These are phyloP conservation scores for Sinopyrophorus schimmeli DNA, from an alignment of 2,888 invertebrate species.

Conservation along the genomic window DNA sequence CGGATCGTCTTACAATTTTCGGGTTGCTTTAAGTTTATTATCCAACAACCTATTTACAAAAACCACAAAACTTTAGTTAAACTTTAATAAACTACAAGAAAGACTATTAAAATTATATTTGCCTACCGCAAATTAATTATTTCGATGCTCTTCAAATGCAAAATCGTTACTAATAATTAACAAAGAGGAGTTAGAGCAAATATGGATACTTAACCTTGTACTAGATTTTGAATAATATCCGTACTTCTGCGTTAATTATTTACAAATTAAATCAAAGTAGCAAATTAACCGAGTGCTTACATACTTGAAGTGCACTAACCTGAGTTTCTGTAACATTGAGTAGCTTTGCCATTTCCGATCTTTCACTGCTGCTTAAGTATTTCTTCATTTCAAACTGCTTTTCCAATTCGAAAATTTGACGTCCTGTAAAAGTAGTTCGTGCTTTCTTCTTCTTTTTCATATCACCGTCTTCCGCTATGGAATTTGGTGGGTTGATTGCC, in stretches of 20 bases:
- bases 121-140: too few species aligned
- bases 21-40: too few species aligned
- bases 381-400: slow-evolving; percentile 96
- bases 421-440: slow-evolving; percentile 90
- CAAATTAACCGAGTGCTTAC: slow-evolving; percentile 14
- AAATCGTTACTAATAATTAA: too few species aligned
- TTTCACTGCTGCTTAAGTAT: slow-evolving; percentile 91
- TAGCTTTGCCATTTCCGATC: slow-evolving; percentile 92
- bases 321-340: slow-evolving; percentile 96
- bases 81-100: too few species aligned
- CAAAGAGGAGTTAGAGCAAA: too few species aligned
- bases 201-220: slow-evolving; percentile 3
- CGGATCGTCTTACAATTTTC: too few species aligned
- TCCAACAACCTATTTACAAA: too few species aligned
- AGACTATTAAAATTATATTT: too few species aligned
- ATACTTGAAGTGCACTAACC: slow-evolving; percentile 66
- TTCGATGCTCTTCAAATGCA: too few species aligned
- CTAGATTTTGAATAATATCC: slow-evolving; percentile 9
- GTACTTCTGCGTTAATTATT: slow-evolving; percentile 16
- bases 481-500: slow-evolving; percentile 54
- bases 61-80: too few species aligned
- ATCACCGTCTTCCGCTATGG: slow-evolving; percentile 48
- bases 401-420: slow-evolving; percentile 96
- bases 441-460: slow-evolving; percentile 80
- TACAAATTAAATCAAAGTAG: slow-evolving; percentile 13